These are phyloP conservation scores for Plectus sambesii DNA, from an alignment of 1,140 invertebrate genomes.

Conservation along the genomic window DNA sequence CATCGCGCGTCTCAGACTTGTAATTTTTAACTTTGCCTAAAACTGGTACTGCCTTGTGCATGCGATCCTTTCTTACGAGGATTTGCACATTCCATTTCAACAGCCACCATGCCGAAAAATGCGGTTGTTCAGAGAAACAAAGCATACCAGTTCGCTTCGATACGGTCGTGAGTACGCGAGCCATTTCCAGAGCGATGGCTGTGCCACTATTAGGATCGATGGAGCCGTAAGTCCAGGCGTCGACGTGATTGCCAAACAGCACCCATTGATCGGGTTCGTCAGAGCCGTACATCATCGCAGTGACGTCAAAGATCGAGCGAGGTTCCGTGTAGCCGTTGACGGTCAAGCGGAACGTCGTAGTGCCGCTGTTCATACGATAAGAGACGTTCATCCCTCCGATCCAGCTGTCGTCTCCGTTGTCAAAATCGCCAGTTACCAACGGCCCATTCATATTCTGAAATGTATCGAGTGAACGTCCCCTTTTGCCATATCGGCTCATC, in stretches of 20 bases:
- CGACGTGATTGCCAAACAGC: slow-evolving; percentile 53
- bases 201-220: slow-evolving; percentile 51
- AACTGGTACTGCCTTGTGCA: too few species aligned
- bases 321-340: slow-evolving; percentile 9
- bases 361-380: slow-evolving; percentile 19
- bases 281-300: not conserved
- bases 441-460: slow-evolving; percentile 6
- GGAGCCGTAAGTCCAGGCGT: slow-evolving; percentile 52
- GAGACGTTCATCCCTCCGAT: slow-evolving; percentile 30
- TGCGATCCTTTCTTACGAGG: too few species aligned
- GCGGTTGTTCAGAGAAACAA: too few species aligned
- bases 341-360: slow-evolving; percentile 4
- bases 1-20: too few species aligned
- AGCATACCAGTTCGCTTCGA: slow-evolving; percentile 18
- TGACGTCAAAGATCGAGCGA: not conserved
- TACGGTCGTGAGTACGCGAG: slow-evolving; percentile 45
- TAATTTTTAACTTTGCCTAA: too few species aligned
- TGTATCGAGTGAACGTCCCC: too few species aligned
- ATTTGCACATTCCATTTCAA: too few species aligned
- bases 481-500: too few species aligned
- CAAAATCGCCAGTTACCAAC: slow-evolving; percentile 1
- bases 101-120: too few species aligned
- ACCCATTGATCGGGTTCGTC: slow-evolving; percentile 48
- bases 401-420: slow-evolving; percentile 19
- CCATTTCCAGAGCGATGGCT: slow-evolving; percentile 51